Evolutionary conservation across 2,888 invertebrate genomes (phyloP).

Genomic region (Orthosia cruda): DNA sequence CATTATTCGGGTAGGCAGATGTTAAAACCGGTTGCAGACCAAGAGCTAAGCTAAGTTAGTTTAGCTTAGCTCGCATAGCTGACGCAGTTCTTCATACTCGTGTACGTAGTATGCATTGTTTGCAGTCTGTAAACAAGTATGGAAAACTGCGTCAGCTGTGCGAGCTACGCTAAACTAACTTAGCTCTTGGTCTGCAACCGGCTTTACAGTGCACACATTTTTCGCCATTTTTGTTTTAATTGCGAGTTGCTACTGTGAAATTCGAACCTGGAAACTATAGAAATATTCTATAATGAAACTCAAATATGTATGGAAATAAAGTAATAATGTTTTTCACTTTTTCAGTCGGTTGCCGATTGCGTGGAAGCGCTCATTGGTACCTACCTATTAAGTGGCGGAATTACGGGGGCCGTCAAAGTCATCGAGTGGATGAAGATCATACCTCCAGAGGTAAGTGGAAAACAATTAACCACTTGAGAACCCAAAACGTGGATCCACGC

Average conservation of each 20-base stretch:
- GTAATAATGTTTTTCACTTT: slow-evolving; percentile 39
- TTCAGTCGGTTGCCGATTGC: slow-evolving; percentile 93
- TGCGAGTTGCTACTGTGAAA: not conserved
- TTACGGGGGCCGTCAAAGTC: slow-evolving; percentile 88
- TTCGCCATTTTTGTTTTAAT: not conserved
- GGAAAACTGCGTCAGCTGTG: no score
- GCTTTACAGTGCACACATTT: not conserved
- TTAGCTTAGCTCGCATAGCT: no score
- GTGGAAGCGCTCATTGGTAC: slow-evolving; percentile 96
- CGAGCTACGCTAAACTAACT: no score
- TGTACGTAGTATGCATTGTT: no score
- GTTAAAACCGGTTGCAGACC: no score
- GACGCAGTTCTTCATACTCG: no score
- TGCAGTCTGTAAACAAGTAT: no score
- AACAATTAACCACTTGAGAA: not conserved
- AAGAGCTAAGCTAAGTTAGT: no score
- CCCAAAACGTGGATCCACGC: no score
- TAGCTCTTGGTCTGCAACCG: no score
- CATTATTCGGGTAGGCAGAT: not conserved
- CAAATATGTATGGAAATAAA: no score
- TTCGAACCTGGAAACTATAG: not conserved
- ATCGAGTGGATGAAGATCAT: slow-evolving; percentile 93
- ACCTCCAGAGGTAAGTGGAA: slow-evolving; percentile 81
- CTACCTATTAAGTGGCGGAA: slow-evolving; percentile 85
- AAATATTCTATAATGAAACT: not conserved